These are phyloP conservation scores for Parnassius mnemosyne DNA, from an alignment of 2,888 invertebrate genomes.

Conservation along the genomic window DNA sequence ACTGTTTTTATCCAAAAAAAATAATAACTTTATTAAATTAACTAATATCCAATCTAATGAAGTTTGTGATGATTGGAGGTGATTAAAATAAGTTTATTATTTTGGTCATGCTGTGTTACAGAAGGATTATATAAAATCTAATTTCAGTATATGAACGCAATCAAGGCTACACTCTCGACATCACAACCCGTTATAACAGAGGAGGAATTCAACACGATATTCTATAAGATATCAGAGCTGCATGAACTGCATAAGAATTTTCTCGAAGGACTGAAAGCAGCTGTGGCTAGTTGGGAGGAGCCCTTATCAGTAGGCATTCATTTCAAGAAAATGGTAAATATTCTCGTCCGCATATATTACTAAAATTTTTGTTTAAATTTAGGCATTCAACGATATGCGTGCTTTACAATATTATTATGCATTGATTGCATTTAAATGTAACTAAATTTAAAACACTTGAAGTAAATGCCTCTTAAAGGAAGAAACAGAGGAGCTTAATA, in stretches of 20 bases:
- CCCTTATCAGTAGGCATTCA: conserved; percentile 89
- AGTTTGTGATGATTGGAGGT: no score
- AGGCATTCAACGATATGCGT: no score
- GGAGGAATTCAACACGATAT: conserved; percentile 94
- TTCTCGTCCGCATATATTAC: not conserved
- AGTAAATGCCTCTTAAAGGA: no score
- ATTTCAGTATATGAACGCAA: conserved; percentile 93
- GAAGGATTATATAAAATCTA: not conserved
- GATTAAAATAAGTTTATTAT: not conserved
- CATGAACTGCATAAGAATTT: conserved; percentile 91
- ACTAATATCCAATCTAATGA: no score
- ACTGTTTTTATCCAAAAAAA: no score
- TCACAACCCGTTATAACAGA: conserved; percentile 94
- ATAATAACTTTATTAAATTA: no score
- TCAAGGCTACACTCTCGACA: conserved; percentile 91
- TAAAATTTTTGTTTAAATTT: not conserved
- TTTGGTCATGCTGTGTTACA: not conserved
- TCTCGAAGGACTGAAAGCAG: conserved; percentile 86
- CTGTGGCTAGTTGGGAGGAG: conserved; percentile 86
- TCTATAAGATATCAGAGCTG: conserved; percentile 95
- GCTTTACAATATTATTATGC: no score
- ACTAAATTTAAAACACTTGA: no score
- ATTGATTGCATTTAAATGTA: no score
- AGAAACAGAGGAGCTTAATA: no score
- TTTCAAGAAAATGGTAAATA: conserved; percentile 89